These are phyloP conservation scores for Okapia johnstoni DNA, from an alignment of 2,113 vertebrate species.

Conservation along the genomic window DNA sequence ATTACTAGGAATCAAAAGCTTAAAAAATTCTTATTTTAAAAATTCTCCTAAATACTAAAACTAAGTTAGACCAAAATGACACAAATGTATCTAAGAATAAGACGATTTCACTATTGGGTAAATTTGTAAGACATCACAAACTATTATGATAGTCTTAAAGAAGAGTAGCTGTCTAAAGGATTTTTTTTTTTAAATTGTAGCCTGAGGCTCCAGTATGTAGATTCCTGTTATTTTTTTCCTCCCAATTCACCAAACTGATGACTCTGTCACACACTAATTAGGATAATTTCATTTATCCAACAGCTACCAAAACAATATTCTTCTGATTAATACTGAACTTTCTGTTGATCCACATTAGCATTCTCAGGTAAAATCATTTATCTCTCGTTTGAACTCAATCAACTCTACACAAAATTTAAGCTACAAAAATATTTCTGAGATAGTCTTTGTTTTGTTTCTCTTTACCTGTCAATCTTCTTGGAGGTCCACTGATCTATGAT, in stretches of 20 bases:
- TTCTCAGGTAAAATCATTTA: not conserved
- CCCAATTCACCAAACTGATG: slow-evolving; percentile 37
- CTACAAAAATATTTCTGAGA: not conserved
- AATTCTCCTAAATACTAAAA: not conserved
- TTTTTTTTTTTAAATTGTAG: not conserved
- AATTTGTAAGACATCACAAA: not conserved
- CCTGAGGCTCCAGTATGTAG: not conserved
- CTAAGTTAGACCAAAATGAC: not conserved
- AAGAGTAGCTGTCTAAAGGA: not conserved
- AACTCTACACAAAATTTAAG: not conserved
- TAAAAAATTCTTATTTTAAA: not conserved
- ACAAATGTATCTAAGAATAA: not conserved
- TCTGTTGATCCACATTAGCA: not conserved
- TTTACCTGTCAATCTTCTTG: not conserved
- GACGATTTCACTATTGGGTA: not conserved
- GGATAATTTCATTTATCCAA: not conserved
- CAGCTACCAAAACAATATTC: not conserved
- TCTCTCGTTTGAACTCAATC: not conserved
- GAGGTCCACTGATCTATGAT: not conserved
- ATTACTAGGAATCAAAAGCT: not conserved
- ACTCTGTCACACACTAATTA: slow-evolving; percentile 19
- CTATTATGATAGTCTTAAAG: not conserved
- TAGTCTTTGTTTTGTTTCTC: not conserved
- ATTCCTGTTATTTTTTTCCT: slow-evolving; percentile 16
- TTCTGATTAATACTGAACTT: not conserved